Conservation (phyloP, 2,113 vertebrate species). For the Bolborhynchus lineola region DNA sequence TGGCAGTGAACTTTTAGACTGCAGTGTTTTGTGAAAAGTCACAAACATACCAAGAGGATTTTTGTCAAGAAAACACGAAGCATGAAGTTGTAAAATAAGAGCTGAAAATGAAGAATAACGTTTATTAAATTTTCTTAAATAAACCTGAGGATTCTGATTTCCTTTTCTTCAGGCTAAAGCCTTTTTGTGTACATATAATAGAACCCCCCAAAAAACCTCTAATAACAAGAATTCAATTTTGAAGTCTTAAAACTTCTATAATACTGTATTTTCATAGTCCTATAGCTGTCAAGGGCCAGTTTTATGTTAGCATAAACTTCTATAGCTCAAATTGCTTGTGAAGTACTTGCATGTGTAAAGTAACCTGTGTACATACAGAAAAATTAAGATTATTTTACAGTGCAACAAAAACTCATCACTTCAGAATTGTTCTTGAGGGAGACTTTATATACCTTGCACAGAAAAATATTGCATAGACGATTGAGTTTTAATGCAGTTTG, state of each 20-base stretch:
- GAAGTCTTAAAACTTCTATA: background rate
- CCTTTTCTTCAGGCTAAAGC: background rate
- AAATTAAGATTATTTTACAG: background rate
- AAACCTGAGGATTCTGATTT: background rate
- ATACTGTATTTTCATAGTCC: background rate
- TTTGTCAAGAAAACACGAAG: background rate
- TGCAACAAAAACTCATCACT: background rate
- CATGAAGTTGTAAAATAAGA: background rate
- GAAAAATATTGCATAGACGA: background rate
- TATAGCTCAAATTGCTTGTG: background rate
- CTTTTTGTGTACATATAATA: background rate
- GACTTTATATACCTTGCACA: background rate
- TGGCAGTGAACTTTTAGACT: background rate
- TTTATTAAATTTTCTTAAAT: background rate
- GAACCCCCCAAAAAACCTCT: background rate
- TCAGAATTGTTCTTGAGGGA: background rate
- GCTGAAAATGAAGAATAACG: background rate
- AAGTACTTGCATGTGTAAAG: background rate
- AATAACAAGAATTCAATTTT: background rate
- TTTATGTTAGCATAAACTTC: background rate
- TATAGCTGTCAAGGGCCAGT: background rate
- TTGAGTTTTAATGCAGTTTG: slow-evolving; percentile 6
- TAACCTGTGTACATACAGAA: background rate
- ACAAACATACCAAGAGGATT: background rate
- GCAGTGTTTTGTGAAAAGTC: background rate